A percentile compares a stretch with the other conserved stretches of the same genome.
phyloP scores from a whole-genome alignment of 2,888 invertebrate genomes.

The Drosophila gaucha region DNA sequence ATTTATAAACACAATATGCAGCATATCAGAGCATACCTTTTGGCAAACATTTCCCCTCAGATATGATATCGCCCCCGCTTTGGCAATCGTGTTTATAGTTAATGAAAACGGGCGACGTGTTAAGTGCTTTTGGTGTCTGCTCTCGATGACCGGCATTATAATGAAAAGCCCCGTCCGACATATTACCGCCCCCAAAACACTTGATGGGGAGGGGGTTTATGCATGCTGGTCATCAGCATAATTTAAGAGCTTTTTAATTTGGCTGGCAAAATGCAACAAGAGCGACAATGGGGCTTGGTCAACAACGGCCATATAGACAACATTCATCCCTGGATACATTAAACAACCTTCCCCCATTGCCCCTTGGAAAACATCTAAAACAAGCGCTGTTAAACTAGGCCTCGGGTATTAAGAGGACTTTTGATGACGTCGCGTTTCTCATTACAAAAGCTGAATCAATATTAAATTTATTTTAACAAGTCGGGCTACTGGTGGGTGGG shows the following conservation, averaged over 20 bases:
- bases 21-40: slow-evolving; percentile 2
- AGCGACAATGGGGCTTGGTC: slow-evolving; percentile 61
- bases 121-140: slow-evolving; percentile 75
- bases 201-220: slow-evolving; percentile 19
- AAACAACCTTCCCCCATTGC: slow-evolving; percentile 3
- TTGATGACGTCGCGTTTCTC: slow-evolving; percentile 71
- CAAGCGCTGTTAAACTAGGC: slow-evolving; percentile 59
- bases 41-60: background rate
- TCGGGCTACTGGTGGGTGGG: background rate
- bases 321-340: slow-evolving; percentile 27
- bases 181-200: background rate
- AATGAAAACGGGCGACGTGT: slow-evolving; percentile 70
- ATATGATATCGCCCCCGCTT: slow-evolving; percentile 16
- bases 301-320: slow-evolving; percentile 54
- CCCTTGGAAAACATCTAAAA: slow-evolving; percentile 25
- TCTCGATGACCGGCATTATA: slow-evolving; percentile 63
- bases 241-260: slow-evolving; percentile 80
- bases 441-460: slow-evolving; percentile 80
- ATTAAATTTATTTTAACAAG: slow-evolving; percentile 75
- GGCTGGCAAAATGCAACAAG: slow-evolving; percentile 71
- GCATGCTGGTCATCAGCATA: slow-evolving; percentile 72
- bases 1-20: slow-evolving; percentile 7
- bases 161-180: slow-evolving; percentile 55
- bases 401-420: slow-evolving; percentile 60
- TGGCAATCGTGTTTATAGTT: slow-evolving; percentile 67